Evolutionary conservation across 2,888 invertebrate species (phyloP).

Genomic region (Torymus texanus): DNA sequence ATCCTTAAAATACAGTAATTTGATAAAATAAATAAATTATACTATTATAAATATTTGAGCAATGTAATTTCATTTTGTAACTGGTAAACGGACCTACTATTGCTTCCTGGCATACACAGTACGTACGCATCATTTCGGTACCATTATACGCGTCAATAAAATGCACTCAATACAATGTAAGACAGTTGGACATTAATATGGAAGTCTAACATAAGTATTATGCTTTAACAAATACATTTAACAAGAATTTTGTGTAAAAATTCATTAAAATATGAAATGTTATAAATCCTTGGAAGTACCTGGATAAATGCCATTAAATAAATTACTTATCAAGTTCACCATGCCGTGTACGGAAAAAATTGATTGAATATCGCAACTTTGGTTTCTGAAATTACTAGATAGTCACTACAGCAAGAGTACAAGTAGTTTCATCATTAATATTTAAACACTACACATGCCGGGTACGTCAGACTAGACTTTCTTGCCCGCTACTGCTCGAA

Average conservation of each 20-base stretch:
- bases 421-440: not conserved
- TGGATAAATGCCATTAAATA: too few relatives aligned
- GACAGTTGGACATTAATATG: constrained; percentile 18
- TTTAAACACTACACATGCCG: not conserved
- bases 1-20: constrained; percentile 48
- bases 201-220: constrained; percentile 6
- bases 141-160: constrained; percentile 10
- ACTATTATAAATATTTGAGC: constrained; percentile 51
- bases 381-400: not conserved
- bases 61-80: constrained; percentile 47
- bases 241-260: constrained; percentile 18
- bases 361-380: too few relatives aligned
- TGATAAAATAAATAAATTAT: constrained; percentile 45
- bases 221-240: not conserved
- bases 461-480: too few relatives aligned
- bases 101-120: constrained; percentile 15
- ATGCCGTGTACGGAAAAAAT: constrained; percentile 12
- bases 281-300: too few relatives aligned
- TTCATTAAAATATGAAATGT: not conserved
- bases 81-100: constrained; percentile 32
- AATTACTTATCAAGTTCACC: not conserved
- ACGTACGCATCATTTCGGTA: constrained; percentile 12
- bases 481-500: too few relatives aligned
- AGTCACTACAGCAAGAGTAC: not conserved
- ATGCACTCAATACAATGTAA: constrained; percentile 11